Conservation (phyloP, 2,113 vertebrate genomes). For the Chaetura pelagica region DNA sequence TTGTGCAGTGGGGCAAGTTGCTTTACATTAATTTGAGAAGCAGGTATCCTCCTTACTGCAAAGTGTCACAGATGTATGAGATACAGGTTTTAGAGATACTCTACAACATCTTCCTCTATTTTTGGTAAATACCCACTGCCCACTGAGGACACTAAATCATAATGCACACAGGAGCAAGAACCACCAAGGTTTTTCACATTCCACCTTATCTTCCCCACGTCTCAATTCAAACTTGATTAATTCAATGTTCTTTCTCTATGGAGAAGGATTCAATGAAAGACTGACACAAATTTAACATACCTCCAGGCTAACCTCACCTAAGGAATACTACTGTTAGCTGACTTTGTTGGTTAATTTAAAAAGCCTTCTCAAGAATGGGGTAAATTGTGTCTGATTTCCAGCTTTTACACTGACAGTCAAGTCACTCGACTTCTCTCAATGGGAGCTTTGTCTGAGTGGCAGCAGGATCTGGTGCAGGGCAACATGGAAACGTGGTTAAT, state of each 20-base stretch:
- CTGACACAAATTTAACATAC: fast-evolving
- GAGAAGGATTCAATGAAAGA: background rate
- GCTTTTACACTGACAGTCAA: background rate
- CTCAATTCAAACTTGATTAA: background rate
- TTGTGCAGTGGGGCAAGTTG: background rate
- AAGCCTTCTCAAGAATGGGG: background rate
- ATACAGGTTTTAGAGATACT: background rate
- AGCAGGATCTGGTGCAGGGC: background rate
- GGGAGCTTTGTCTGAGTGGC: background rate
- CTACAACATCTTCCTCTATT: background rate
- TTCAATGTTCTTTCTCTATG: background rate
- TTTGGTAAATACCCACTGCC: background rate
- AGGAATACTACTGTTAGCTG: background rate
- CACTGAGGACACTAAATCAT: background rate
- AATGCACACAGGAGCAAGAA: background rate
- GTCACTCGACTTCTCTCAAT: background rate
- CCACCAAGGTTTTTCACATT: background rate
- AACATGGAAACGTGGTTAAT: background rate
- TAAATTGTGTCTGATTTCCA: background rate
- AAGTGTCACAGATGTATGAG: background rate
- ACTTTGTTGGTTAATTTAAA: background rate
- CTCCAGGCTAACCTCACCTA: background rate
- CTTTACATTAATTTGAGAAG: conserved; percentile 16
- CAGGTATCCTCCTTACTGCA: background rate
- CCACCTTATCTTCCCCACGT: background rate